Conservation (phyloP, 2,113 vertebrate species). For the human region GRCh38 chr12:120535001-120535500, state of each 20-base stretch:
- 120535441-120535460: not conserved
- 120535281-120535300: not conserved
- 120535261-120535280: not conserved
- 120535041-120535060: not conserved
- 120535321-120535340: not conserved
- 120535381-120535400: not conserved
- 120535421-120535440: not conserved
- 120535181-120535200: not conserved
- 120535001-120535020: not conserved
- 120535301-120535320: not conserved
- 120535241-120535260: not conserved
- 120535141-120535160: not conserved
- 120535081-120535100: not conserved
- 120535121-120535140: too few relatives aligned
- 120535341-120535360: constrained; percentile 11
- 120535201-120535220: constrained; percentile 3
- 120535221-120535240: constrained; percentile 2
- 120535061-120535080: not conserved
- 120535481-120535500: not conserved
- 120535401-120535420: not conserved
- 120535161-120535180: not conserved
- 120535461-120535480: not conserved
- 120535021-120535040: not conserved
- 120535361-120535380: constrained; percentile 28
- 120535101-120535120: not conserved